These are phyloP conservation scores for Zingel zingel DNA, from an alignment of 2,113 vertebrate species.

Conservation along the genomic window DNA sequence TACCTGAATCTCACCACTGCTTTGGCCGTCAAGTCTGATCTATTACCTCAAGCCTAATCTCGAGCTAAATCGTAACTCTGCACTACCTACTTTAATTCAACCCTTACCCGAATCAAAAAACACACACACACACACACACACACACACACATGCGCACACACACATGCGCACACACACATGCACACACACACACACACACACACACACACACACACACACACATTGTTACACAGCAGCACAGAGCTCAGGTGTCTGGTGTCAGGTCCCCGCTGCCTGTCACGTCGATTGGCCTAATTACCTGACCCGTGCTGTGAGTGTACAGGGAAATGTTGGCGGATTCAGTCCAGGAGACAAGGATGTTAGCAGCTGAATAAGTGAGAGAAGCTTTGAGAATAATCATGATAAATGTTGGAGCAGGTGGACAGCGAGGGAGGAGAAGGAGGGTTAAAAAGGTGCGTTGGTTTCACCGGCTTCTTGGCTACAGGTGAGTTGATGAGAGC, in stretches of 20 bases:
- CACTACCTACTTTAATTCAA: neutral
- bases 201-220: constrained; percentile 1
- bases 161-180: neutral
- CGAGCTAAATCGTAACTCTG: neutral
- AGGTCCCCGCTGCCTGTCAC: constrained; percentile 55
- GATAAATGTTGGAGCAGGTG: constrained; percentile 48
- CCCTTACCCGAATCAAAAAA: constrained; percentile 10
- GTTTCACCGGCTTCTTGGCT: constrained; percentile 72
- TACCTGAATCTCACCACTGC: neutral
- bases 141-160: constrained; percentile 32
- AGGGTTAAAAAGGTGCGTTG: constrained; percentile 60
- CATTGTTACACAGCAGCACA: neutral
- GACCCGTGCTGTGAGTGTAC: constrained; percentile 41
- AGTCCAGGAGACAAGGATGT: neutral
- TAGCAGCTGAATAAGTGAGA: neutral
- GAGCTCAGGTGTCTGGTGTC: constrained; percentile 78
- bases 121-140: constrained; percentile 14
- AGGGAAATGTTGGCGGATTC: constrained; percentile 19
- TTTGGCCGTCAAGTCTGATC: neutral
- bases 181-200: constrained; percentile 34
- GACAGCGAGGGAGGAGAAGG: constrained; percentile 40
- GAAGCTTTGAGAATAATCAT: constrained; percentile 31
- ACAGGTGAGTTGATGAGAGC: constrained; percentile 68
- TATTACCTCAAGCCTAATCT: neutral
- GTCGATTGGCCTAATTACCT: constrained; percentile 69